A percentile compares a stretch with the other conserved stretches of the same genome.
Conservation (phyloP, 2,888 invertebrate species). For the Rhagophthalmus giganteus region DNA sequence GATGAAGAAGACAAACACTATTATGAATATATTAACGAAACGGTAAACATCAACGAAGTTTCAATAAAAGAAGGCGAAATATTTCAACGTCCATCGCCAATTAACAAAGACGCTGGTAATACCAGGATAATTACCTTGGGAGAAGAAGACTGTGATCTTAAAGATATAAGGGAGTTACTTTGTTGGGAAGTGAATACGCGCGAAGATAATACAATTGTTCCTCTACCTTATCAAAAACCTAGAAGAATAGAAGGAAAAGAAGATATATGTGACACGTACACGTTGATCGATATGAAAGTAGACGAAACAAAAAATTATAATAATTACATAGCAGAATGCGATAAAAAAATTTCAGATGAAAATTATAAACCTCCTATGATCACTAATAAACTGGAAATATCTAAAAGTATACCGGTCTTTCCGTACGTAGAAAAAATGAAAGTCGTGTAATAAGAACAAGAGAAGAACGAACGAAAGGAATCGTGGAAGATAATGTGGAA, state of each 20-base stretch:
- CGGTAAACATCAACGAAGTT: too few relatives aligned
- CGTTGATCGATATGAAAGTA: constrained; percentile 6
- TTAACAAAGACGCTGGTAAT: too few relatives aligned
- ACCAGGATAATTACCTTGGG: constrained; percentile 17
- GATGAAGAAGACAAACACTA: background rate
- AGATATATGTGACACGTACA: constrained; percentile 3
- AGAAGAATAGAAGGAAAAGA: background rate
- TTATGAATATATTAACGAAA: constrained; percentile 3
- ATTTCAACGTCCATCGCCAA: background rate
- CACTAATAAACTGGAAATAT: constrained; percentile 36
- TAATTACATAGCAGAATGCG: constrained; percentile 34
- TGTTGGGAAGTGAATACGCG: constrained; percentile 44
- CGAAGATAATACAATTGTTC: constrained; percentile 38
- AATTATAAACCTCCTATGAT: constrained; percentile 34
- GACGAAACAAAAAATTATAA: constrained; percentile 13
- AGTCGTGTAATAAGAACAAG: constrained; percentile 8
- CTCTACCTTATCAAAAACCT: constrained; percentile 4
- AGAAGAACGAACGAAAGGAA: background rate
- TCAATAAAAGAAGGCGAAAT: background rate
- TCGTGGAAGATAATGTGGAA: constrained; percentile 19
- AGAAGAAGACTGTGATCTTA: constrained; percentile 14
- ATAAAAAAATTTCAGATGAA: constrained; percentile 18
- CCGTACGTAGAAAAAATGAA: constrained; percentile 3
- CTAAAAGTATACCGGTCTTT: constrained; percentile 33
- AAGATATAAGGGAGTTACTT: constrained; percentile 45